Evolutionary conservation across 1,140 invertebrate genomes (phyloP).

Genomic region (Solenopsis invicta): DNA sequence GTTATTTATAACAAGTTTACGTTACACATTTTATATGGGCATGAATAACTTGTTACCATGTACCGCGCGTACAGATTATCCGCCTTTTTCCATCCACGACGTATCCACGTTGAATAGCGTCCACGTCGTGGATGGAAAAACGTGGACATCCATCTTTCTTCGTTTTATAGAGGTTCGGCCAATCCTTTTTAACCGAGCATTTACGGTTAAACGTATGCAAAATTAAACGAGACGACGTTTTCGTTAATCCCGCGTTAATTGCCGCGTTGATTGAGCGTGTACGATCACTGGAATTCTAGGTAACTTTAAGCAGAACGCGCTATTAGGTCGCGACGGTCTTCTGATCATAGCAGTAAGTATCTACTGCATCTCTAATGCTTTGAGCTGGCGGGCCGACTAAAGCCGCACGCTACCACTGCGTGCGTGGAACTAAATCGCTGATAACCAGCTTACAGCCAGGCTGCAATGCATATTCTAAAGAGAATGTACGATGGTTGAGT

Average conservation of each 20-base stretch:
- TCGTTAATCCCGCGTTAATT: neutral
- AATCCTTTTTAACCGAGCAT: neutral
- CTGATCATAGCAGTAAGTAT: constrained; percentile 37
- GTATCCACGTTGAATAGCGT: no score
- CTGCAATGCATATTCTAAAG: constrained; percentile 36
- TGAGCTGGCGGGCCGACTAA: constrained; percentile 31
- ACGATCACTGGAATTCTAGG: neutral
- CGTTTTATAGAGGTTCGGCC: neutral
- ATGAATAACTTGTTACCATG: constrained; percentile 19
- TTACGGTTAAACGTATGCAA: neutral
- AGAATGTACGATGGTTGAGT: constrained; percentile 28
- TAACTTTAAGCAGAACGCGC: constrained; percentile 12
- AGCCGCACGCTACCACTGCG: constrained; percentile 38
- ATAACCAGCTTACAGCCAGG: constrained; percentile 49
- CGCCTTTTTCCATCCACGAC: neutral
- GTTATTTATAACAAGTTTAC: constrained; percentile 25
- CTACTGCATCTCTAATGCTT: constrained; percentile 38
- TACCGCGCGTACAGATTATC: constrained; percentile 10
- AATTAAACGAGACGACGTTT: neutral
- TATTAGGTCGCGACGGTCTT: constrained; percentile 17
- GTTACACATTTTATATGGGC: constrained; percentile 6
- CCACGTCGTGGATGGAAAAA: no score
- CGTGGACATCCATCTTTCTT: neutral
- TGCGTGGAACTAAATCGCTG: constrained; percentile 45
- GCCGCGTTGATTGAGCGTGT: neutral